Base-by-base conservation (phyloP, 2,888 invertebrate species). In the Macrosoma leucophasiata region DNA sequence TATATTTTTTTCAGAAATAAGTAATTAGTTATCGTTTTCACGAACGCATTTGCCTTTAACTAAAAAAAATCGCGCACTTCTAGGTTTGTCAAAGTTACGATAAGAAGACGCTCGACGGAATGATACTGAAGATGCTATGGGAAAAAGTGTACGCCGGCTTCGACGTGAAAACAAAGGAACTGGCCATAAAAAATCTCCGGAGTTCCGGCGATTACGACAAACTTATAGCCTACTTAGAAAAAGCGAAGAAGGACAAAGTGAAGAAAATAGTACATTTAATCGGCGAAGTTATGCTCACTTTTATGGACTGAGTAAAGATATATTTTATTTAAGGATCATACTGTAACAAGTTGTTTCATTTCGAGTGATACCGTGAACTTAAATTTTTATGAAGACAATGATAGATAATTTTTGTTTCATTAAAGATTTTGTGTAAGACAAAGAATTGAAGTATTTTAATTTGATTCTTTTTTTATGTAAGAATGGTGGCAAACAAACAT, bases 71-170 rank as follows among this genome's bases (percentile, higher is more conserved):
- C n/a, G n/a, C n/a, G n/a, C n/a, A n/a, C n/a, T n/a, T n/a, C n/a
- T n/a, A n/a, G n/a, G n/a, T n/a, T n/a, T n/a, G 55, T 1, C 46
- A 51, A 21, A 48, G 37, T 1, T 57, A 61, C 12, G 70, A 68
- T 26, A 67, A 50, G 30, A 72, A 73, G 53, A 69, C 67, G 2
- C 35, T 81, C 10, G 78, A 81, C 5, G 71, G 70, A 5, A 72
- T 81, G 75, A 41, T 81, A 11, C 46, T 78, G 9, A 78, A 72
- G 54, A 62, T 58, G 32, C 56, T 81, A 1, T 79, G 81, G 81
- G 69, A 74, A 0, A 77, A 73, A 53, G 75, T 75, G 0, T 81
- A 65, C 36, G 48, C 50, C 3, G 53, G 58, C n/a, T 62, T 55
- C 11, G 71, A 76, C 5, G 53, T 55, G 0, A 59, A 65, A 46